phyloP scores from a whole-genome alignment of 1,140 invertebrate genomes.

The Panagrolaimus sp. region DNA sequence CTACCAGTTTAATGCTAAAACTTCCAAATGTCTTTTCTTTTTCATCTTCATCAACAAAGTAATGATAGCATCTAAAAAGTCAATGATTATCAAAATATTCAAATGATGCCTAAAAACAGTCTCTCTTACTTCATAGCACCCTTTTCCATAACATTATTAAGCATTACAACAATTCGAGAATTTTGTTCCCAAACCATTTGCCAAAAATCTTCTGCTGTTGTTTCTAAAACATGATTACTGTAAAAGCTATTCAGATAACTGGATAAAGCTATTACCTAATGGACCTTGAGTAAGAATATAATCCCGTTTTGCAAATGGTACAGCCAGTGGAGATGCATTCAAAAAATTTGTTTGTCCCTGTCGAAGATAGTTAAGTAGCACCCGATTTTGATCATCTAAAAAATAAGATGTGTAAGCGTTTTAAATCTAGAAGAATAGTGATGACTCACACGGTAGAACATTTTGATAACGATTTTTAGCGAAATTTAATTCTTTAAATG shows the following conservation, averaged over 20 bases:
- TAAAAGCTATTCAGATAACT: no score
- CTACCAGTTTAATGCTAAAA: conserved; percentile 25
- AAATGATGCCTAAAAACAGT: no score
- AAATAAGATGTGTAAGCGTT: background rate
- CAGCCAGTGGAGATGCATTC: conserved; percentile 36
- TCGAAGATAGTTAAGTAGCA: conserved; percentile 20
- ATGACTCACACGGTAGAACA: conserved; percentile 46
- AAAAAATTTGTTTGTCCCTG: conserved; percentile 36
- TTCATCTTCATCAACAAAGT: conserved; percentile 31
- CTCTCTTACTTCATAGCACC: conserved; percentile 35
- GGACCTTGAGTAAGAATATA: conserved; percentile 48
- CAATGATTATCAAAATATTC: no score
- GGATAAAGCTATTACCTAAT: no score
- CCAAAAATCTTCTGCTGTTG: conserved; percentile 45
- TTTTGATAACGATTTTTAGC: conserved; percentile 49
- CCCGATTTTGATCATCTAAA: conserved; percentile 46
- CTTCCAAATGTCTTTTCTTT: conserved; percentile 13
- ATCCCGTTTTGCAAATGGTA: conserved; percentile 28
- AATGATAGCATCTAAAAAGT: conserved; percentile 33
- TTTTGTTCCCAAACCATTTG: conserved; percentile 47
- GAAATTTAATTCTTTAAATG: conserved; percentile 26
- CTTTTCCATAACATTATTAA: conserved; percentile 46
- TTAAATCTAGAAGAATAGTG: conserved; percentile 6
- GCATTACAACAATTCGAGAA: conserved; percentile 39
- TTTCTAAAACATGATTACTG: no score